Evolutionary conservation across 2,888 invertebrate genomes (phyloP), one percentile per base, ranked within the genome.

Genomic region (Ephialtes manifestator): DNA sequence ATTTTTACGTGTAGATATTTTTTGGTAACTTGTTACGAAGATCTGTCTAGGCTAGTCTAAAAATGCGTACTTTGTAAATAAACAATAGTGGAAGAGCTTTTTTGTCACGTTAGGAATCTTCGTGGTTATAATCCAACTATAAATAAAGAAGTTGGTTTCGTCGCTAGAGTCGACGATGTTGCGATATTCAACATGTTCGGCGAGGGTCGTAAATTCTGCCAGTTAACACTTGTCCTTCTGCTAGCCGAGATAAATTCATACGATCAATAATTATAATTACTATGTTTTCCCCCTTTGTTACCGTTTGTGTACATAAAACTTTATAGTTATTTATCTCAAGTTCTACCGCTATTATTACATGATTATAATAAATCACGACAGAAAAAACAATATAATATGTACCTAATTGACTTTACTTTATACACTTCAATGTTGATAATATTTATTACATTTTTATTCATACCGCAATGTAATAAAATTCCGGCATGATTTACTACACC

Each of bases 1-100:
- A 92, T 93, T 91, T 93, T 92, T 92, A 91, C 90, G 90, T 92
- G 91, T 92, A 93, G 92, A 92, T 92, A 93, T 92, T 93, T 93
- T 92, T 92, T 92, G 89, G 92, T 92, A 92, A 92, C 87, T 90
- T 92, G 91, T 93, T 92, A 91, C 84, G 65, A 86, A 84, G 78
- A 85, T 86, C 77, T 87, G 86, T 83, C 76, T 83, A 86, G 81
- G 43, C 28, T 79, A 81, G 80, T 71, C 76, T 58, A 58, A 71
- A 67, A 74, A 7, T 78, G 63, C 77, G 74, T 80, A 76, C 31
- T 10, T 80, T 85, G 85, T 86, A 85, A 85, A 85, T 87, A 83
- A 81, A 65, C 58, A 53, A 67, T 18, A 83, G 71, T 55, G 63
- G 24, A 75, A 81, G 77, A 77, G 78, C 83, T 84, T 79, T 79